Evolutionary conservation across 37 sponge, comb jelly and placozoan genomes (phyloP), one percentile per base, ranked within the genome.

Genomic region (Beroe forskalii): DNA sequence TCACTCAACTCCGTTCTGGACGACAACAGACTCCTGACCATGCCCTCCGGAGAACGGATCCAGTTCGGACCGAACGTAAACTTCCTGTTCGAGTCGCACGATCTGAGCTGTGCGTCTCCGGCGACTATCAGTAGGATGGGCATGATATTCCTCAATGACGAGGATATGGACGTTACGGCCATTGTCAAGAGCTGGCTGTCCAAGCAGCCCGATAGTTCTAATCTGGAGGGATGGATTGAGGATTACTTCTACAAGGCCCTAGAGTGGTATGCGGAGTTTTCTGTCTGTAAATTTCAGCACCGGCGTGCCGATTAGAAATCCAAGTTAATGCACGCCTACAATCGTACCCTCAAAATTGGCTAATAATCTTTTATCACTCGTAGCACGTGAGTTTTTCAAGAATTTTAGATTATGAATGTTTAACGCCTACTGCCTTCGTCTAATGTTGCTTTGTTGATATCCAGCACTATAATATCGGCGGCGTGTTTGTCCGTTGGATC

Each of bases 41-140:
- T 98, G 97, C 99, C 97, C 23, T 92, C 92, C 72, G 99, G 99
- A 20, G 99, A 98, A 92, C 86, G 99, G 41, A 98, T 98, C 1
- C 99, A 98, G 94, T 98, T 98, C 93, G 99, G 99, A 32, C 95
- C 95, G 23, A 98, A 98, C 62, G 97, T 98, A 32, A 96, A 98
- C 92, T 98, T 98, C 91, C 80, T 98, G n/a, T 98, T 98, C 93
- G 99, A 98, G 91, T 92, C 94, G 43, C 99, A 98, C 67, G 97
- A 98, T 83, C 93, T 98, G 42, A 97, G 95, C 28, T 98, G 94
- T 94, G 99, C 99, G 60, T 96, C 97, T 62, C 99, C 99, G 25
- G 99, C 99, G 27, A 98, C 99, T 36, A 98, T 98, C 41, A 96
- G 97, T 38, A 62, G 99, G 33, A 96, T 98, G 99, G 99, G 99